phyloP scores from a whole-genome alignment of 2,113 vertebrate species.

The Cyprinodon brontotheroides region DNA sequence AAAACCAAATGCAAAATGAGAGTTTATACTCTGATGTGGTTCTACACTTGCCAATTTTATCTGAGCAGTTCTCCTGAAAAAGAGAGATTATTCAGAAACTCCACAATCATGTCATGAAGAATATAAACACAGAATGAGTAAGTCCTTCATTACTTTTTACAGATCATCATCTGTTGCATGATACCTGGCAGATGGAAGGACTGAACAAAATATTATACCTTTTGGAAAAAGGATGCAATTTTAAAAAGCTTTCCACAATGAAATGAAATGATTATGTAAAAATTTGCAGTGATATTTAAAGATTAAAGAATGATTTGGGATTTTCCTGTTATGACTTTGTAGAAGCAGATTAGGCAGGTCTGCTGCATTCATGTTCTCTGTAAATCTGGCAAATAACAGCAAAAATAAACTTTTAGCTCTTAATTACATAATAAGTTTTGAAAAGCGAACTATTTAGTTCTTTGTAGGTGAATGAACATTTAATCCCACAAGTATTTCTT shows the following conservation, averaged over 20 bases:
- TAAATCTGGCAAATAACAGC: no score
- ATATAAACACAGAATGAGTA: conserved; percentile 15
- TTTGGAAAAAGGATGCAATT: background rate
- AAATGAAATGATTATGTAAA: conserved; percentile 37
- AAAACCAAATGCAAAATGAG: background rate
- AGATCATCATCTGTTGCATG: conserved; percentile 21
- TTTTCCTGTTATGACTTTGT: conserved; percentile 36
- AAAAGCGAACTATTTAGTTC: no score
- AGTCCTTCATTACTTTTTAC: conserved; percentile 20
- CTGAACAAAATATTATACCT: background rate
- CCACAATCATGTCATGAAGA: conserved; percentile 41
- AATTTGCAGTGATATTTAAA: conserved; percentile 16
- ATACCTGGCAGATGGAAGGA: background rate
- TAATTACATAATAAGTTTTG: no score
- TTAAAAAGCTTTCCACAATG: conserved; percentile 24
- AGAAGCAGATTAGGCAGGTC: conserved; percentile 1
- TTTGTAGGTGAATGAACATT: background rate
- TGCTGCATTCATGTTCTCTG: no score
- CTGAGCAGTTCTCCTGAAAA: conserved; percentile 23
- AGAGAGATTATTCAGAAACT: conserved; percentile 56
- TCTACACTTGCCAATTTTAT: background rate
- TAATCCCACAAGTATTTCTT: no score
- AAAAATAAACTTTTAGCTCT: no score
- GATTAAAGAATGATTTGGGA: background rate
- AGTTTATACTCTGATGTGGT: background rate